Evolutionary conservation across 2,888 invertebrate species (phyloP).

Genomic region (Amaurobius ferox): DNA sequence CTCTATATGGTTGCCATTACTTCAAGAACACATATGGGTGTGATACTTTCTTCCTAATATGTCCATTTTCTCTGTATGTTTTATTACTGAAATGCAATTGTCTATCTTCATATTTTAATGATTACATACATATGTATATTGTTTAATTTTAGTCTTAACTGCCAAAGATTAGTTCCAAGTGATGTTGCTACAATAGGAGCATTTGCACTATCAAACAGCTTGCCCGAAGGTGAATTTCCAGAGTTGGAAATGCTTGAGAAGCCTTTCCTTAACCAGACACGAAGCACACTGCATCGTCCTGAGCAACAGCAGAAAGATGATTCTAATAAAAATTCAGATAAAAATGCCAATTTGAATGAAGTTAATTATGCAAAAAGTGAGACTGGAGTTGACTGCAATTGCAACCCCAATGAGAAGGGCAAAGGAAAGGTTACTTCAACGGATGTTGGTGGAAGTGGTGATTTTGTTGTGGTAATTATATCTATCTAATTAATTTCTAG

Average conservation of each 20-base stretch:
- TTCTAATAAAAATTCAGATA: slow-evolving; percentile 25
- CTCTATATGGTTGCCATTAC: no score
- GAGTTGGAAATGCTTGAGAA: slow-evolving; percentile 75
- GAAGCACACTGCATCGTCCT: slow-evolving; percentile 12
- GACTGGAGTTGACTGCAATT: slow-evolving; percentile 38
- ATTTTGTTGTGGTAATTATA: slow-evolving; percentile 85
- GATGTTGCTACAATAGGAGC: slow-evolving; percentile 75
- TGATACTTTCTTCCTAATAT: no score
- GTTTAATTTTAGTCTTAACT: slow-evolving; percentile 8
- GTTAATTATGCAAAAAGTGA: slow-evolving; percentile 11
- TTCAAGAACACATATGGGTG: no score
- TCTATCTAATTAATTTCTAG: no score
- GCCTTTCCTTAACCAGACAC: slow-evolving; percentile 75
- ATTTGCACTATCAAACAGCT: slow-evolving; percentile 74
- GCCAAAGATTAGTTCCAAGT: not conserved
- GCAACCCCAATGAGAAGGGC: slow-evolving; percentile 39
- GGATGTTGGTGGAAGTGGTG: slow-evolving; percentile 80
- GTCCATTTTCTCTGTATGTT: no score
- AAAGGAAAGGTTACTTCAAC: slow-evolving; percentile 79
- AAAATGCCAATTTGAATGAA: slow-evolving; percentile 45
- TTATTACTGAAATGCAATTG: no score
- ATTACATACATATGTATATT: not conserved
- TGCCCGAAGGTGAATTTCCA: slow-evolving; percentile 52
- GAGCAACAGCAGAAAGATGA: slow-evolving; percentile 8
- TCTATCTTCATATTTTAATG: no score